Percentiles rank a stretch among this genome's conserved stretches.
These are phyloP conservation scores for Epinephelus coioides DNA, from an alignment of 2,797 vertebrate genomes.

Conservation along the genomic window DNA sequence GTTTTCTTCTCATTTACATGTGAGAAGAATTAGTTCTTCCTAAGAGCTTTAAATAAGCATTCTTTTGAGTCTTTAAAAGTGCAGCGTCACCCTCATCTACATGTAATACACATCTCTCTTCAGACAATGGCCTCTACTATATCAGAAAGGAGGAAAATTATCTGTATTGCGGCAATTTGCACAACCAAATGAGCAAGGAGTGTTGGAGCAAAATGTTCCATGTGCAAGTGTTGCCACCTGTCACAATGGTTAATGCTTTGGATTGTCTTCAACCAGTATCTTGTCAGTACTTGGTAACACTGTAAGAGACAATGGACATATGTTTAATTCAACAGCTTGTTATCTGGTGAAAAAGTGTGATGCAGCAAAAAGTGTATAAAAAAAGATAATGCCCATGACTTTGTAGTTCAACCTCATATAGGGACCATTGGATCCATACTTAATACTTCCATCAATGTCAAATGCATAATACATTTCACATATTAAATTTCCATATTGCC, in stretches of 20 bases:
- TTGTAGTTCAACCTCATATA: conserved; percentile 22
- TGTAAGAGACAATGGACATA: not conserved
- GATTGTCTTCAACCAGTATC: conserved; percentile 2
- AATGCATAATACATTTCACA: conserved; percentile 46
- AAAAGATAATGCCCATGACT: conserved; percentile 10
- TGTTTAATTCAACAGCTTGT: not conserved
- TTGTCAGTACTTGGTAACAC: not conserved
- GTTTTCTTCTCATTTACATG: not conserved
- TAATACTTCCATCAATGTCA: conserved; percentile 37
- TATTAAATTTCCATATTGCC: conserved; percentile 20
- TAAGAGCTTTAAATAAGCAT: conserved; percentile 14
- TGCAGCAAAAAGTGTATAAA: not conserved
- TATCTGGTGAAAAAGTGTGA: not conserved
- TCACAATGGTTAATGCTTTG: not conserved
- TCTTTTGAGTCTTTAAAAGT: conserved; percentile 25
- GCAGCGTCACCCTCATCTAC: conserved; percentile 12
- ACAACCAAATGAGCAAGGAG: not conserved
- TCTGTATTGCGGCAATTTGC: conserved; percentile 15
- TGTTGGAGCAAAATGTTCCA: not conserved
- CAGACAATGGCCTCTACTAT: not conserved
- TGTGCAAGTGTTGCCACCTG: not conserved
- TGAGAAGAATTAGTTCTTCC: not conserved
- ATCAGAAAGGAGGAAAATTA: not conserved
- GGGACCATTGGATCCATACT: conserved; percentile 9
- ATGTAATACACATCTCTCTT: conserved; percentile 14